Percentiles rank a stretch among this genome's conserved stretches.
Conservation (phyloP, 2,113 vertebrate species). For the Nymphicus hollandicus region DNA sequence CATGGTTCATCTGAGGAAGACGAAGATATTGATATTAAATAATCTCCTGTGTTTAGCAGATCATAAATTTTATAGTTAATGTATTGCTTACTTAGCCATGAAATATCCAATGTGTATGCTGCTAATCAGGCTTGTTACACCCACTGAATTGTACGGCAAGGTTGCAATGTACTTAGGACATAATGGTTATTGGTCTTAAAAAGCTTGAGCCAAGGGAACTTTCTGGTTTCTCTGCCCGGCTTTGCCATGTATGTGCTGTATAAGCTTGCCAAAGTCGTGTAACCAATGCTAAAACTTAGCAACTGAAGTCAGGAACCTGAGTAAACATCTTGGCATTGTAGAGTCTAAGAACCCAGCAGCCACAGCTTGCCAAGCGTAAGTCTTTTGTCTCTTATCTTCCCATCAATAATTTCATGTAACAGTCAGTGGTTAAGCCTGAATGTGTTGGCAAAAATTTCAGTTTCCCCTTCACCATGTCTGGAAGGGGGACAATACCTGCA, state of each 20-base stretch:
- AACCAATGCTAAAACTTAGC: neutral
- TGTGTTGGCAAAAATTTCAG: neutral
- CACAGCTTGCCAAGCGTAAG: neutral
- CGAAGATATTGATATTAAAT: conserved; percentile 9
- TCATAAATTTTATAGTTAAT: neutral
- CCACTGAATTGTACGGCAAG: neutral
- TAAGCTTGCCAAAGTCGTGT: neutral
- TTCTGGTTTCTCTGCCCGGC: neutral
- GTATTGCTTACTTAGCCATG: neutral
- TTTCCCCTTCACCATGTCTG: neutral
- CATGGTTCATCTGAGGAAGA: neutral
- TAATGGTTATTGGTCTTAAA: fast-evolving
- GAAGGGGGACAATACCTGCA: neutral
- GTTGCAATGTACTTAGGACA: neutral
- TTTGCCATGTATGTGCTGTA: neutral
- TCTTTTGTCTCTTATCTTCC: neutral
- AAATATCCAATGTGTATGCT: neutral
- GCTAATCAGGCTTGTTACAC: neutral
- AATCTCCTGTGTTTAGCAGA: neutral
- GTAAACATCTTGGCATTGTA: neutral
- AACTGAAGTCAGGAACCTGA: neutral
- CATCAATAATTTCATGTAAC: neutral
- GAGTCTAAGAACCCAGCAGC: neutral
- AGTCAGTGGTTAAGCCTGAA: neutral
- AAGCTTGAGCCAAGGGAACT: neutral